Evolutionary conservation across 1,140 invertebrate species (phyloP).

Genomic region (Proales similis): DNA sequence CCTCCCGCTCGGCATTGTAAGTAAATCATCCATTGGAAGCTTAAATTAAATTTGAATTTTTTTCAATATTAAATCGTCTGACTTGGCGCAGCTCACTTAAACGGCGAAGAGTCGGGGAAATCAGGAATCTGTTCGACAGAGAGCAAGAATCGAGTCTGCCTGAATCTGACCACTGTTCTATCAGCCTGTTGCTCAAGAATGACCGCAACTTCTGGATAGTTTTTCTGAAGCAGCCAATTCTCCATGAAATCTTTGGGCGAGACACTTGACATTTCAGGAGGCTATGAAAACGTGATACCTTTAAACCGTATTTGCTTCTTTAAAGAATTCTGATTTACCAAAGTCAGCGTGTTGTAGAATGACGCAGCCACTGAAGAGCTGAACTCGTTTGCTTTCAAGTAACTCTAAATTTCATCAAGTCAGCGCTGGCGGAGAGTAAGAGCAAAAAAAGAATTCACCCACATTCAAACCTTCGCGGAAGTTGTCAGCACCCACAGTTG

Average conservation of each 20-base stretch:
- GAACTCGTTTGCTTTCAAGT: slow-evolving; percentile 22
- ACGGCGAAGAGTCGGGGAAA: background rate
- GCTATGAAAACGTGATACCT: background rate
- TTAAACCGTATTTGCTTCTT: no score
- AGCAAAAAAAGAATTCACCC: slow-evolving; percentile 57
- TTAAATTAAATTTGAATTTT: background rate
- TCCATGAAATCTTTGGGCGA: slow-evolving; percentile 30
- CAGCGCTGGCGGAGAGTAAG: background rate
- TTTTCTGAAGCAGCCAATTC: slow-evolving; percentile 34
- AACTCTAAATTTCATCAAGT: slow-evolving; percentile 10
- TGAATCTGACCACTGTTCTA: slow-evolving; percentile 12
- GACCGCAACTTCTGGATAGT: slow-evolving; percentile 33
- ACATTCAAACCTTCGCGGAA: slow-evolving; percentile 30
- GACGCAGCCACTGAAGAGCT: background rate
- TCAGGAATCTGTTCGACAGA: slow-evolving; percentile 6
- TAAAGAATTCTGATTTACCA: slow-evolving; percentile 17
- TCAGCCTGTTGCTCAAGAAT: background rate
- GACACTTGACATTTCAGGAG: slow-evolving; percentile 14
- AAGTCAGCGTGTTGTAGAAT: slow-evolving; percentile 27
- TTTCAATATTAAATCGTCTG: background rate
- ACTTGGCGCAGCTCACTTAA: background rate
- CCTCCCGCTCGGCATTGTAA: slow-evolving; percentile 28
- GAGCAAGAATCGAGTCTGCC: slow-evolving; percentile 21
- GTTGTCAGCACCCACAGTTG: slow-evolving; percentile 15
- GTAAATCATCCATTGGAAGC: slow-evolving; percentile 31